Conservation (phyloP, 1,140 invertebrate species). For the Pemphigus obesinymphae region DNA sequence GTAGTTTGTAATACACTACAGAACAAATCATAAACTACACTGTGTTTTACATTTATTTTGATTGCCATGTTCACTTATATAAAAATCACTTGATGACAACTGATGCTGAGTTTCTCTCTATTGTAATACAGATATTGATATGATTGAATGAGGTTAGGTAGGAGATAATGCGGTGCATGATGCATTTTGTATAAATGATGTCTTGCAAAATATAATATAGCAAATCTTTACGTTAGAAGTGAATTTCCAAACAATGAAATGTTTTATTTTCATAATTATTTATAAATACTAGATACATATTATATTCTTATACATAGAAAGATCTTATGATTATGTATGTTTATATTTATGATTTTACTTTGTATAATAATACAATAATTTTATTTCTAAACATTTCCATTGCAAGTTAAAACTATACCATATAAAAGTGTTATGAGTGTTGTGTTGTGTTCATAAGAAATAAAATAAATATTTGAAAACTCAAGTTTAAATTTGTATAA, state of each 20-base stretch:
- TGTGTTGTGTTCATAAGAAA: too few relatives aligned
- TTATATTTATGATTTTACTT: not conserved
- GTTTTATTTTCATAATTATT: not conserved
- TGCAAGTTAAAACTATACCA: not conserved
- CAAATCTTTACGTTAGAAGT: not conserved
- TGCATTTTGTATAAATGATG: too few relatives aligned
- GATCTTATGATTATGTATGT: not conserved
- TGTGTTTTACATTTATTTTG: too few relatives aligned
- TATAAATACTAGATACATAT: too few relatives aligned
- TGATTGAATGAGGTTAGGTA: too few relatives aligned
- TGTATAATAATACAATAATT: not conserved
- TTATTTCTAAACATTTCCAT: not conserved
- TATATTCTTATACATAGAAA: not conserved
- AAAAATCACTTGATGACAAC: too few relatives aligned
- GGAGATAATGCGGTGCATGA: too few relatives aligned
- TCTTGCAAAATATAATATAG: too few relatives aligned
- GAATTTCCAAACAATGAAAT: not conserved
- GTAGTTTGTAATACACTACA: not conserved
- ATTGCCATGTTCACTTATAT: too few relatives aligned
- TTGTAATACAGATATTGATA: too few relatives aligned
- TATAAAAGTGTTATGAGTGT: not conserved
- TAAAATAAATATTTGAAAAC: not conserved
- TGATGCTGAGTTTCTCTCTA: too few relatives aligned
- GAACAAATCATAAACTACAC: not conserved
- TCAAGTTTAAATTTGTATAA: not conserved